phyloP scores from a whole-genome alignment of 2,888 invertebrate species.

The Heliconius ismenius region DNA sequence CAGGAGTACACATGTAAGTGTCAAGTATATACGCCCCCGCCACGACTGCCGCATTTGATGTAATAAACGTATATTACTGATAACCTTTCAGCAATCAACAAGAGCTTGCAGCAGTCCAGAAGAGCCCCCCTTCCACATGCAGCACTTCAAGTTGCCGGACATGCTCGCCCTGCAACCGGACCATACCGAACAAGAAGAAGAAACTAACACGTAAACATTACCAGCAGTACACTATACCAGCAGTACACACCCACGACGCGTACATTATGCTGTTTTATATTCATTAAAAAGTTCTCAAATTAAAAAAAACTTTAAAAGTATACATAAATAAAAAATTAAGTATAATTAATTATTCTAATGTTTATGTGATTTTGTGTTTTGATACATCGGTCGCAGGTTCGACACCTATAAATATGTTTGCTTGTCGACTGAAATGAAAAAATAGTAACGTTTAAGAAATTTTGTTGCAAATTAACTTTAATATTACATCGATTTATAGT shows the following conservation, averaged over 20 bases:
- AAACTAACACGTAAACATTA: background rate
- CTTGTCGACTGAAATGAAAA: background rate
- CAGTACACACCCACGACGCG: background rate
- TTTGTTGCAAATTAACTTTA: background rate
- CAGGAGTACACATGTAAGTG: conserved; percentile 81
- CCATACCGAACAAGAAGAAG: conserved; percentile 48
- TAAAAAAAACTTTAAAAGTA: background rate
- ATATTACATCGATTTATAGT: background rate
- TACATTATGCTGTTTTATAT: background rate
- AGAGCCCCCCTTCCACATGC: conserved; percentile 87
- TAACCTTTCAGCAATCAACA: conserved; percentile 48
- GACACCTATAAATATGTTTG: background rate
- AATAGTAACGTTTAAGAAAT: background rate
- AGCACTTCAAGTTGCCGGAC: conserved; percentile 87
- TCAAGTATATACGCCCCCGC: background rate
- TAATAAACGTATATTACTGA: too few species aligned
- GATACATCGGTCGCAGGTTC: background rate
- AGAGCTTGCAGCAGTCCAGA: conserved; percentile 81
- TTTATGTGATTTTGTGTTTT: too few species aligned
- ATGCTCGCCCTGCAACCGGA: conserved; percentile 71
- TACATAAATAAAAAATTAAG: too few species aligned
- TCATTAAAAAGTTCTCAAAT: background rate
- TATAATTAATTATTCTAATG: too few species aligned
- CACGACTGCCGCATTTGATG: too few species aligned
- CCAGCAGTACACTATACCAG: background rate